Evolutionary conservation across 2,888 invertebrate genomes (phyloP).

Genomic region (Acleris cristana): DNA sequence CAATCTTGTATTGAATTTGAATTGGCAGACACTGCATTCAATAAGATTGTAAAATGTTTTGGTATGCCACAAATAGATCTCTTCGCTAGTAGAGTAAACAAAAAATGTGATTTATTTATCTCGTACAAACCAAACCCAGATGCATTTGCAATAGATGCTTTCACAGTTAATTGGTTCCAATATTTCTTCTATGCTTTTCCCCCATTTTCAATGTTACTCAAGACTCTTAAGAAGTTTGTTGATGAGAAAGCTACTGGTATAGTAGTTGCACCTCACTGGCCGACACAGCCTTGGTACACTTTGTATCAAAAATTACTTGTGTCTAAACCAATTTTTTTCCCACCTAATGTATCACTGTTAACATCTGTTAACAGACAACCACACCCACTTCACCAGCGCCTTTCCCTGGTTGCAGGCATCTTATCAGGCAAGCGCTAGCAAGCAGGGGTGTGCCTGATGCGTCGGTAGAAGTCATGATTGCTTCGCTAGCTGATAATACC

Average conservation of each 20-base stretch:
- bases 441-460: slow-evolving; percentile 1
- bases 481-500: slow-evolving; percentile 18
- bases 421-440: slow-evolving; percentile 19
- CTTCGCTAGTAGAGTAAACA: slow-evolving; percentile 27
- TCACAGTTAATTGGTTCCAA: slow-evolving; percentile 27
- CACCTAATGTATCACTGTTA: slow-evolving; percentile 1
- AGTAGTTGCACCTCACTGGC: slow-evolving; percentile 21
- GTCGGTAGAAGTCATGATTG: no score
- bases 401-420: slow-evolving; percentile 17
- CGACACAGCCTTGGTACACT: slow-evolving; percentile 21
- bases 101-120: slow-evolving; percentile 24
- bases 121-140: slow-evolving; percentile 32
- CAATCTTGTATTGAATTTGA: slow-evolving; percentile 10
- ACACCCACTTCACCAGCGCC: slow-evolving; percentile 10
- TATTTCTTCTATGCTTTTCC: slow-evolving; percentile 27
- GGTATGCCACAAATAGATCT: no score
- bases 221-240: slow-evolving; percentile 18
- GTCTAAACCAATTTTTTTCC: slow-evolving; percentile 8
- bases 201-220: slow-evolving; percentile 21
- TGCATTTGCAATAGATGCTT: slow-evolving; percentile 22
- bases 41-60: slow-evolving; percentile 12
- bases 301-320: slow-evolving; percentile 3
- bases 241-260: slow-evolving; percentile 24
- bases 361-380: slow-evolving; percentile 9
- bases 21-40: not conserved